A percentile compares a stretch with the other conserved stretches of the same genome.
phyloP scores from a whole-genome alignment of 1,140 invertebrate species.

The Drosophila nigromelanica region DNA sequence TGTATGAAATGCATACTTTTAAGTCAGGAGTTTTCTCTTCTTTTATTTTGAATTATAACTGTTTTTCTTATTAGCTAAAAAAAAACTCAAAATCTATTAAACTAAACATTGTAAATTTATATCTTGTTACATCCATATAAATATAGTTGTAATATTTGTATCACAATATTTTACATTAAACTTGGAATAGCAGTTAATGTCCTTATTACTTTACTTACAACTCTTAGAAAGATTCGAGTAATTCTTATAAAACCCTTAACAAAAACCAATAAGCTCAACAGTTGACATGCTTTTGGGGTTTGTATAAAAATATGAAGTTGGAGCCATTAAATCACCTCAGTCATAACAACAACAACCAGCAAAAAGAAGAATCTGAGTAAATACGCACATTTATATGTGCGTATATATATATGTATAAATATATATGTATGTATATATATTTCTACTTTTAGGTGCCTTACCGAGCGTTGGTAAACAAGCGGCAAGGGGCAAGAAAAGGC shows the following conservation, averaged over 20 bases:
- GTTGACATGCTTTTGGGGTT: conserved; percentile 14
- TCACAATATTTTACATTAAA: too few relatives aligned
- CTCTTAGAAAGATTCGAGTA: background rate
- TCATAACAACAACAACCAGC: conserved; percentile 46
- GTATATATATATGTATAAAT: background rate
- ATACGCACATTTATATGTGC: conserved; percentile 31
- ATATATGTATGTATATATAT: conserved; percentile 1
- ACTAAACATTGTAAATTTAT: too few relatives aligned
- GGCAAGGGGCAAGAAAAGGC: background rate
- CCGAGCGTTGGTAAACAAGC: conserved; percentile 1
- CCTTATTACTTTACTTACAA: background rate
- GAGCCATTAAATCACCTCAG: conserved; percentile 64
- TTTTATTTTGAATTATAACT: too few relatives aligned
- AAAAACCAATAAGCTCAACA: conserved; percentile 29
- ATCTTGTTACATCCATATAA: too few relatives aligned
- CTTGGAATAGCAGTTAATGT: too few relatives aligned
- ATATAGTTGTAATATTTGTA: too few relatives aligned
- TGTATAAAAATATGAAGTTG: conserved; percentile 60
- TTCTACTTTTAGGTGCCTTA: conserved; percentile 6
- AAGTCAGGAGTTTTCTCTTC: too few relatives aligned
- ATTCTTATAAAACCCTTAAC: background rate
- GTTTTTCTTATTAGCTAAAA: too few relatives aligned
- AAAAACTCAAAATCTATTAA: too few relatives aligned
- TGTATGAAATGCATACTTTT: too few relatives aligned
- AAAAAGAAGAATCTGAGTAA: conserved; percentile 23